These are phyloP conservation scores for Larimichthys crocea DNA, from an alignment of 2,113 vertebrate species.

Conservation along the genomic window DNA sequence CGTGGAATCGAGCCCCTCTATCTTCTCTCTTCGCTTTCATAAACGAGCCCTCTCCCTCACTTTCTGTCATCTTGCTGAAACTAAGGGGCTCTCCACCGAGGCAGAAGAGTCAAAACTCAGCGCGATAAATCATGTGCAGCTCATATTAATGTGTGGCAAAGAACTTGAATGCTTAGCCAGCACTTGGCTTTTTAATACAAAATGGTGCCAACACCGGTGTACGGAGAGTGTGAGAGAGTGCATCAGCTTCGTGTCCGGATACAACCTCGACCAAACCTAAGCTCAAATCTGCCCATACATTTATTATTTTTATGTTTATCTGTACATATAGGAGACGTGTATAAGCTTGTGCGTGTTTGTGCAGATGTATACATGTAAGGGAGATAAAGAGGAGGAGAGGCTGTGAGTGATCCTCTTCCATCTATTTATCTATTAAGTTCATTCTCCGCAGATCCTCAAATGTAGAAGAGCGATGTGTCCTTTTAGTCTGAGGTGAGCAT, in stretches of 20 bases:
- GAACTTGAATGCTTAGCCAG: background rate
- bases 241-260: background rate
- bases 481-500: conserved; percentile 29
- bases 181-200: background rate
- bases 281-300: background rate
- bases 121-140: background rate
- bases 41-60: background rate
- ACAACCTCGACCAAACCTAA: background rate
- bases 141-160: background rate
- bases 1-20: background rate
- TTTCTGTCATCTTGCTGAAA: background rate
- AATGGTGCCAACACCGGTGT: background rate
- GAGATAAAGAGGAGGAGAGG: conserved; percentile 51
- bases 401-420: conserved; percentile 50
- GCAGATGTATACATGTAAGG: conserved; percentile 12
- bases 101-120: background rate
- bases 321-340: conserved; percentile 1
- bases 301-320: background rate
- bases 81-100: background rate
- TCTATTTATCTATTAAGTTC: conserved; percentile 33
- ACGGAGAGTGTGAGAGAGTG: background rate
- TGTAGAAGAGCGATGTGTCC: conserved; percentile 33
- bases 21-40: background rate
- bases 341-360: conserved; percentile 16
- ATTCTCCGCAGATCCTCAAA: conserved; percentile 1